Conservation (phyloP, 2,888 invertebrate species). For the Biston stratarius region DNA sequence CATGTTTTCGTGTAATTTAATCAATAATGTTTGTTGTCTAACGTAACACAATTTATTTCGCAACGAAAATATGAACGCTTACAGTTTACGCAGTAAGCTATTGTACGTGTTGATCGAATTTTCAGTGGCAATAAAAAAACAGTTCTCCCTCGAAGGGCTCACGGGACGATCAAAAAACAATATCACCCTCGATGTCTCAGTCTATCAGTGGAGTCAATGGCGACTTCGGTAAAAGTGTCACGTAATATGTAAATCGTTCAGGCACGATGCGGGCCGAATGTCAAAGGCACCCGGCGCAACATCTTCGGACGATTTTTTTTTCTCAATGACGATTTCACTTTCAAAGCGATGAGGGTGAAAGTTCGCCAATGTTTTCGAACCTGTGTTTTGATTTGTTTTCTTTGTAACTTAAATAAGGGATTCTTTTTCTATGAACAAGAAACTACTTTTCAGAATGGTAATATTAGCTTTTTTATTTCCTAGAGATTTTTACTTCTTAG, state of each 20-base stretch:
- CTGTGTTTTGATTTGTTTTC: conserved; percentile 54
- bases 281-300: conserved; percentile 77
- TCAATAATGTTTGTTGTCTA: conserved; percentile 68
- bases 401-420: conserved; percentile 8
- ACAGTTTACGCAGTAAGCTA: conserved; percentile 16
- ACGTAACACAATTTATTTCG: conserved; percentile 60
- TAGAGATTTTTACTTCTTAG: no score
- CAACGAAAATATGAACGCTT: conserved; percentile 51
- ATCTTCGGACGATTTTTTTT: conserved; percentile 74
- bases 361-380: conserved; percentile 51
- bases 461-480: no score
- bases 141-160: conserved; percentile 66
- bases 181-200: conserved; percentile 80
- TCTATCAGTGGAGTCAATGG: conserved; percentile 82
- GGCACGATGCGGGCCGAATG: conserved; percentile 83
- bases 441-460: no score
- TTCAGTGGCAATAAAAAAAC: conserved; percentile 74
- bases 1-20: conserved; percentile 73
- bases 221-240: conserved; percentile 81
- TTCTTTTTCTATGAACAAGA: neutral
- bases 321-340: conserved; percentile 75
- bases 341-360: conserved; percentile 61
- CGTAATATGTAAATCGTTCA: conserved; percentile 86
- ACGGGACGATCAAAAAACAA: conserved; percentile 77
- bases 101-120: conserved; percentile 61